phyloP scores from a whole-genome alignment of 2,888 invertebrate genomes.

The Subacronicta megacephala region DNA sequence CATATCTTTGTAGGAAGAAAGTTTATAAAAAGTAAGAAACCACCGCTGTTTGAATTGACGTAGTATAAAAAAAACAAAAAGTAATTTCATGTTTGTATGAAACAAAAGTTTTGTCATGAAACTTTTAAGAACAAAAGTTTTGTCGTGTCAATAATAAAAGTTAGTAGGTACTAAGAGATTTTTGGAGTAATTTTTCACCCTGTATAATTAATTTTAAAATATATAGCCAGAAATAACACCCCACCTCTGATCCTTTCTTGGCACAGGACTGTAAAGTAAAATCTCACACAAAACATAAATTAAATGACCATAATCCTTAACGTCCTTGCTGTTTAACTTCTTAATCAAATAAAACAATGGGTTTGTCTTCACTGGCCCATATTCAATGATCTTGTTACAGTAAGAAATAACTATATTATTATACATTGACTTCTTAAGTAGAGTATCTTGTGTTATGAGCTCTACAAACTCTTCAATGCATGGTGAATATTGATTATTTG shows the following conservation, averaged over 20 bases:
- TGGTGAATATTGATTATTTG: constrained; percentile 78
- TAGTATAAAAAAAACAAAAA: too few species aligned
- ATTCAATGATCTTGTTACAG: constrained; percentile 77
- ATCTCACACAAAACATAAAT: constrained; percentile 81
- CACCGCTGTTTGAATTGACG: too few species aligned
- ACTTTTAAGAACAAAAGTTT: too few species aligned
- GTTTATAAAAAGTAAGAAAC: too few species aligned
- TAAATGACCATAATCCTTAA: constrained; percentile 67
- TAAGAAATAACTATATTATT: constrained; percentile 74
- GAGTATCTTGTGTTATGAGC: constrained; percentile 71
- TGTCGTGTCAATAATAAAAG: too few species aligned
- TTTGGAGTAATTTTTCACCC: too few species aligned
- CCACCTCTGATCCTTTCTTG: constrained; percentile 89
- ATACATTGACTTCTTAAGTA: constrained; percentile 66
- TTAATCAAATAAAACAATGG: constrained; percentile 75
- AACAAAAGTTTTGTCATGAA: too few species aligned
- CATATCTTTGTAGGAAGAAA: too few species aligned
- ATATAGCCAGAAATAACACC: not conserved
- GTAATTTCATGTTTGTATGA: too few species aligned
- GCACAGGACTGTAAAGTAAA: constrained; percentile 83
- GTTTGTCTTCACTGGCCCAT: constrained; percentile 73
- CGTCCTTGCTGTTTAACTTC: constrained; percentile 59
- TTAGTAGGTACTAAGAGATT: too few species aligned
- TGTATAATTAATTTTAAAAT: not conserved
- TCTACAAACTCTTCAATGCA: constrained; percentile 80